Evolutionary conservation across 2,113 vertebrate species (phyloP), one percentile per base, ranked within the genome.

Genomic region (Podarcis raffonei): DNA sequence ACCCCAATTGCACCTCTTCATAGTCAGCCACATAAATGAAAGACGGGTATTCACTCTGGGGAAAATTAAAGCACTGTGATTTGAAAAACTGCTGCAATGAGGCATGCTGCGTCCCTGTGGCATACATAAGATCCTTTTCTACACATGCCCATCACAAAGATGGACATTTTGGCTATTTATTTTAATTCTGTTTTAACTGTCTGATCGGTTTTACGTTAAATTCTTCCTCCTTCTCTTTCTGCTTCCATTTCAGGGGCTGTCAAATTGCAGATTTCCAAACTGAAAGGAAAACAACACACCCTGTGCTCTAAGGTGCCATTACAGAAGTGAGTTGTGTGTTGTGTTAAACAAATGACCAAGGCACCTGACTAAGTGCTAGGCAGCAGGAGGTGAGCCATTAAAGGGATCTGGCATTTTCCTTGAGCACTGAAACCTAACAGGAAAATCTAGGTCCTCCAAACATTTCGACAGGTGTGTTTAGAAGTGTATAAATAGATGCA

Each of bases 371-470:
- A 84, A 85, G 30, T 53, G 1, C 42, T 48, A 57, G 22, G 57
- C 77, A 22, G 11, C 8, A 75, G 89, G 76, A 87, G 11, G 86
- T 8, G 84, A 83, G 66, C 62, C 62, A 80, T 86, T 89, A 76
- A 89, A 30, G 42, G 4, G 87, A 92, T 89, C 69, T 15, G 66
- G 80, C 87, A 11, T 18, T 65, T 65, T 53, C 81, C 91, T 92
- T 87, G 75, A 92, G 90, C 15, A 81, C 9, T 27, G 71, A 1
- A 84, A 71, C 4, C 69, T 37, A 18, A 90, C 1, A 84, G 65
- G 2, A 87, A 82, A 87, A 83, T 65, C 39, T 39, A 39, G 2
- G 1, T 7, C 32, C 3, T 42, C 42, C 9, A 89, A 81, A 87
- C 6, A 86, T 72, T 1, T 2, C 3, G 7, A 11, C 62, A 16